Percentiles rank a stretch among this genome's conserved stretches.
Conservation (phyloP, 2,113 vertebrate genomes). For the Scartelaos histophorus region DNA sequence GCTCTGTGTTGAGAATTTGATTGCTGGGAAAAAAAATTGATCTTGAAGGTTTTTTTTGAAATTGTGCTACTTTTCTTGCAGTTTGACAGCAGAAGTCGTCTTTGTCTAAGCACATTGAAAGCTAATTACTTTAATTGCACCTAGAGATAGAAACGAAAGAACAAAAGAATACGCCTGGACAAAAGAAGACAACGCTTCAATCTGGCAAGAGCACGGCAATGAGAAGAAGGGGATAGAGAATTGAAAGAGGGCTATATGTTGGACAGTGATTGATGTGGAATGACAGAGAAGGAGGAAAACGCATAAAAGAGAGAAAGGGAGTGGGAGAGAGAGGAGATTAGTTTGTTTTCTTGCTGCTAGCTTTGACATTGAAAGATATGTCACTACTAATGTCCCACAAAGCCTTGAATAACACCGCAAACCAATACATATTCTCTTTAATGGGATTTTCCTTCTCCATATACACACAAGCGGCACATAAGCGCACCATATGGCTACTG, state of each 20-base stretch:
- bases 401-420: constrained; percentile 64
- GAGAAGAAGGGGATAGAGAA: constrained; percentile 8
- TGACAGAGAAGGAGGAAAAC: constrained; percentile 38
- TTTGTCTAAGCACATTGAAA: neutral
- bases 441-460: constrained; percentile 62
- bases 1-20: constrained; percentile 13
- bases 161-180: neutral
- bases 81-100: constrained; percentile 12
- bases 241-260: constrained; percentile 13
- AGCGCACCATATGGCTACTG: constrained; percentile 48
- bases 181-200: neutral
- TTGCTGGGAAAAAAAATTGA: neutral
- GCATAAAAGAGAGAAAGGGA: constrained; percentile 33
- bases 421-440: constrained; percentile 64
- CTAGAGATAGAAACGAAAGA: constrained; percentile 13
- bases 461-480: constrained; percentile 29
- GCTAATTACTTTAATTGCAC: neutral
- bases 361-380: constrained; percentile 66
- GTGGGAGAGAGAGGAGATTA: constrained; percentile 49
- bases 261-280: constrained; percentile 51
- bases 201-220: constrained; percentile 6
- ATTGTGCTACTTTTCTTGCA: neutral
- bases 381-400: constrained; percentile 59
- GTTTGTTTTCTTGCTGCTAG: constrained; percentile 58
- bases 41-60: neutral